A percentile compares a stretch with the other conserved stretches of the same genome.
These are phyloP conservation scores for Amiota mariae DNA, from an alignment of 2,888 invertebrate genomes.

Conservation along the genomic window DNA sequence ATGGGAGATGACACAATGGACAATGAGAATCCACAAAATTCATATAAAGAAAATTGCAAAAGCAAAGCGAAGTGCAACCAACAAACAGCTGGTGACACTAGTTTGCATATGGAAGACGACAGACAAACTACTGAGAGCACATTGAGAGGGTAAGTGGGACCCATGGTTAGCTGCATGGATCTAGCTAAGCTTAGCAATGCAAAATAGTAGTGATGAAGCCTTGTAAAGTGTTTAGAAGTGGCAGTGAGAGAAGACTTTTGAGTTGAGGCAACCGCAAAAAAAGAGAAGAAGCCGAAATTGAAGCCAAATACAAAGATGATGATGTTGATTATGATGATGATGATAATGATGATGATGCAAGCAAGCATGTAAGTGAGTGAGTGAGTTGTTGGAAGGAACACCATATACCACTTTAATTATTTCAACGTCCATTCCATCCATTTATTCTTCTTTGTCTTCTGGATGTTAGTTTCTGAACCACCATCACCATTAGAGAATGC, in stretches of 20 bases:
- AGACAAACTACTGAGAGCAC: no score
- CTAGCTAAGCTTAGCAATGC: conserved; percentile 8
- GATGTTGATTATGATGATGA: no score
- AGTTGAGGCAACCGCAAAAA: conserved; percentile 10
- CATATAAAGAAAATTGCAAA: conserved; percentile 4
- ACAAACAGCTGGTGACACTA: conserved; percentile 55
- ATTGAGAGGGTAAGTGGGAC: no score
- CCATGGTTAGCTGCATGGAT: no score
- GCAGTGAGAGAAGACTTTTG: neutral
- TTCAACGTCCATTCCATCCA: conserved; percentile 49
- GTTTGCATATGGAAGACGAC: conserved; percentile 58
- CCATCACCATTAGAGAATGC: conserved; percentile 25
- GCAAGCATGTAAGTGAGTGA: no score
- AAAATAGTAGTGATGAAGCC: neutral
- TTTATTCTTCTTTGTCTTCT: neutral
- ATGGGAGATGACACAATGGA: neutral
- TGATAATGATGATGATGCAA: no score
- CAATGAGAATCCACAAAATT: neutral
- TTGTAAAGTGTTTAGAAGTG: neutral
- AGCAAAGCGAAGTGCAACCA: conserved; percentile 38
- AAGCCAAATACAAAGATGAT: conserved; percentile 33
- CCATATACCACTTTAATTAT: conserved; percentile 65
- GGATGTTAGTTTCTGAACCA: neutral
- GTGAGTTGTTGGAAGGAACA: conserved; percentile 31
- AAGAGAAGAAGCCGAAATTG: conserved; percentile 40